phyloP scores from a whole-genome alignment of 92 coral and sea anemone species.

The Phymanthus crucifer region DNA sequence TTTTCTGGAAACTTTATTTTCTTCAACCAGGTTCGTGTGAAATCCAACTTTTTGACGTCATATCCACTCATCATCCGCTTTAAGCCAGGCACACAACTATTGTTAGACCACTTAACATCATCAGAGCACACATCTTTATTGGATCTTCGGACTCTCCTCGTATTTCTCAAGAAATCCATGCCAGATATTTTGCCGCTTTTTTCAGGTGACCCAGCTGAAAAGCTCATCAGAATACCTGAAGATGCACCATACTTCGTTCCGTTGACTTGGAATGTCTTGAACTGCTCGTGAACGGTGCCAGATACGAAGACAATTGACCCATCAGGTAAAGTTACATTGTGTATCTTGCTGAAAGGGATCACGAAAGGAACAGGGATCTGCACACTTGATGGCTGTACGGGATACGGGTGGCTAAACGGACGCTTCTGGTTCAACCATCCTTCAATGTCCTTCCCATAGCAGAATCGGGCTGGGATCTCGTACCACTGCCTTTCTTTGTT shows the following conservation, averaged over 20 bases:
- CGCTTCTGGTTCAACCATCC: no score
- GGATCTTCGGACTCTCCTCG: neutral
- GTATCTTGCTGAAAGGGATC: no score
- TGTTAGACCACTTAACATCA: neutral
- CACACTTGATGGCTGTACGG: no score
- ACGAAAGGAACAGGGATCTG: no score
- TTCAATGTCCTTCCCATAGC: no score
- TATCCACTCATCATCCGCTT: neutral
- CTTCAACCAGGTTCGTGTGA: neutral
- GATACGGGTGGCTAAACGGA: no score
- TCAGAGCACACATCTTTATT: neutral
- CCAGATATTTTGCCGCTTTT: neutral
- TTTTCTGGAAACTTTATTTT: neutral
- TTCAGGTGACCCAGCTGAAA: neutral
- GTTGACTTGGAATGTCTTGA: neutral
- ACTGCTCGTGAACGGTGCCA: conserved; percentile 9
- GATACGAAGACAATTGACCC: neutral
- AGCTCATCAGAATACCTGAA: neutral
- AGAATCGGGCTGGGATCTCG: no score
- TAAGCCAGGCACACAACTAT: neutral
- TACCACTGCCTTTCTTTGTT: no score
- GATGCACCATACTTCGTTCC: neutral
- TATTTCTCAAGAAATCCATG: neutral
- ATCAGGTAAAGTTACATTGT: neutral
- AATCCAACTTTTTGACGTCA: neutral